Base-by-base conservation (phyloP, 2,888 invertebrate species). In the Formica aserva region DNA sequence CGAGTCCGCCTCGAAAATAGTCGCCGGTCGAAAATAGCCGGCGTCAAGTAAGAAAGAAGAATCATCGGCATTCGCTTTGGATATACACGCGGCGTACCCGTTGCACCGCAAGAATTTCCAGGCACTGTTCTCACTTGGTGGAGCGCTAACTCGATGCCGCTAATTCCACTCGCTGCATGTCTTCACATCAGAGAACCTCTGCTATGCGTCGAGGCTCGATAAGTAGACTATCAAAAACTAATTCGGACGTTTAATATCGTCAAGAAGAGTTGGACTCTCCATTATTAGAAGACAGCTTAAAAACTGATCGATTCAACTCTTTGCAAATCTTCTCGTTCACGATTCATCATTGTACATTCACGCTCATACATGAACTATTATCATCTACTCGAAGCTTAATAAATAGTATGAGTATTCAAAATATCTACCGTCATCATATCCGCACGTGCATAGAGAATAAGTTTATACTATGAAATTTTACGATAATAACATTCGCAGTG, bases 1-100 rank as follows among this genome's bases (percentile, higher is more conserved):
- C 93, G 92, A 91, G 91, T 91, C 90, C 91, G 92, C 91, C 91
- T 92, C 93, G 93, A 92, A 93, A 93, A 93, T 93, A 93, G 94
- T 93, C 93, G 89, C 83, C 91, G 91, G 92, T 93, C 93, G 85
- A 93, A 94, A 94, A 94, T 94, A 94, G 93, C 93, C 92, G 90
- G 86, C 87, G 92, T 88, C 91, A 90, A 88, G 91, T 91, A 93
- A 92, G 89, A 91, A 91, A 92, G 90, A 90, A 91, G 91, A 92
- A 91, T 91, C 91, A 89, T 89, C 86, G 89, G 89, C 82, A 92
- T 91, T 88, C 83, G 87, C 88, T 85, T 65, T 82, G 87, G 80
- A 82, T 87, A 82, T 80, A 85, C 87, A 80, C 60, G 13, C 82
- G 82, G 76, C 71, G 38, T 60, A 69, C 63, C 83, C 77, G 80